Percentiles rank a stretch among this genome's conserved stretches.
These are phyloP conservation scores for Lagodon rhomboides DNA, from an alignment of 2,797 vertebrate species.

Conservation along the genomic window DNA sequence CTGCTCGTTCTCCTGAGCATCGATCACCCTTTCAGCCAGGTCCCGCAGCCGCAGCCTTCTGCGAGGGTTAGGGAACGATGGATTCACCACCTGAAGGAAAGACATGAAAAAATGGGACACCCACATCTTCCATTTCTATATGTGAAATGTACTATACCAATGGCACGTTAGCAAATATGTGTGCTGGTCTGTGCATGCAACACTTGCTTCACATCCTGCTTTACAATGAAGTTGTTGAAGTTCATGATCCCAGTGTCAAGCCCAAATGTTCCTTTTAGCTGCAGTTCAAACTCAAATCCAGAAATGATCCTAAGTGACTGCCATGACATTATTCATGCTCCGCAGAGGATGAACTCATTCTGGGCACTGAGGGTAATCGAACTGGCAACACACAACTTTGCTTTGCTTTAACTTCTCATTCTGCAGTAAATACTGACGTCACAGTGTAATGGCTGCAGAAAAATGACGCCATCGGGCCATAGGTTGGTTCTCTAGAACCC, in stretches of 20 bases:
- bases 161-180: background rate
- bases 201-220: background rate
- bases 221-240: background rate
- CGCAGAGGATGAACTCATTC: background rate
- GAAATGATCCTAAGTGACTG: background rate
- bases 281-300: background rate
- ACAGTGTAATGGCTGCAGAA: too few relatives aligned
- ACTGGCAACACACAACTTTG: too few relatives aligned
- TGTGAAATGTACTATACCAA: background rate
- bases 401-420: too few relatives aligned
- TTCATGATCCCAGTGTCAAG: background rate
- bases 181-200: background rate
- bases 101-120: background rate
- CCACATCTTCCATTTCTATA: background rate
- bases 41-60: conserved; percentile 91
- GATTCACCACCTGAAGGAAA: conserved; percentile 90
- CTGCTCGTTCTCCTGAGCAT: conserved; percentile 94
- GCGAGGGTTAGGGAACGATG: conserved; percentile 95
- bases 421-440: too few relatives aligned
- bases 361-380: too few relatives aligned
- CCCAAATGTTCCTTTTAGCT: too few relatives aligned
- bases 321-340: background rate
- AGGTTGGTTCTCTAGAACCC: too few relatives aligned
- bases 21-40: conserved; percentile 92
- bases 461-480: too few relatives aligned